Conservation (phyloP, 2,888 invertebrate species). For the Thysanoteuthis rhombus region DNA sequence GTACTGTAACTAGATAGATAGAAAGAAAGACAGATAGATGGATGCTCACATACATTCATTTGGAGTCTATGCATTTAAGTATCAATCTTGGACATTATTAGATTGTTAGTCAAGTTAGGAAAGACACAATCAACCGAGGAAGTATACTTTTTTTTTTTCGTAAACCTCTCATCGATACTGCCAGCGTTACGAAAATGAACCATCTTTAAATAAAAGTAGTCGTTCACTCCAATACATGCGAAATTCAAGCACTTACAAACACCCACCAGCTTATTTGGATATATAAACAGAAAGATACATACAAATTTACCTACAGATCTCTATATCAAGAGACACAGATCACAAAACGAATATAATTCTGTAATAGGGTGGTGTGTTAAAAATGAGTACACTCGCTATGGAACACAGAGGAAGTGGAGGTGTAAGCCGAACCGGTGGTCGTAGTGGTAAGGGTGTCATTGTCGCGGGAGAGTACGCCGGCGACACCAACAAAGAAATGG, state of each 20-base stretch:
- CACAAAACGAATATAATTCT: not conserved
- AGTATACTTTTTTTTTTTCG: not conserved
- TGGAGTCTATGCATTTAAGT: not conserved
- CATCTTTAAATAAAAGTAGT: not conserved
- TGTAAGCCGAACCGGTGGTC: not conserved
- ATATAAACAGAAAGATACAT: not conserved
- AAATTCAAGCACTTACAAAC: not conserved
- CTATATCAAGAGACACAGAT: not conserved
- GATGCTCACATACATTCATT: not conserved
- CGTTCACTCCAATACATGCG: not conserved
- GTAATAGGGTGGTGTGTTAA: not conserved
- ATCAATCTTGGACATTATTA: not conserved
- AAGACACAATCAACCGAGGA: not conserved
- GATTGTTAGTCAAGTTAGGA: too few species aligned
- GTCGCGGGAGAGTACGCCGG: constrained; percentile 15
- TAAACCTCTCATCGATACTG: not conserved
- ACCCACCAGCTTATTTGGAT: not conserved
- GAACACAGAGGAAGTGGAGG: not conserved
- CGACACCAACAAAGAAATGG: constrained; percentile 32
- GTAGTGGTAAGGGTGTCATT: not conserved
- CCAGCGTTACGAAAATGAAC: not conserved
- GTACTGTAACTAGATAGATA: not conserved
- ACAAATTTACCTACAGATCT: not conserved
- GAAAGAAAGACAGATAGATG: not conserved
- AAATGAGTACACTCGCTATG: not conserved